Evolutionary conservation across 2,888 invertebrate genomes (phyloP).

Genomic region (Conus canariensis): DNA sequence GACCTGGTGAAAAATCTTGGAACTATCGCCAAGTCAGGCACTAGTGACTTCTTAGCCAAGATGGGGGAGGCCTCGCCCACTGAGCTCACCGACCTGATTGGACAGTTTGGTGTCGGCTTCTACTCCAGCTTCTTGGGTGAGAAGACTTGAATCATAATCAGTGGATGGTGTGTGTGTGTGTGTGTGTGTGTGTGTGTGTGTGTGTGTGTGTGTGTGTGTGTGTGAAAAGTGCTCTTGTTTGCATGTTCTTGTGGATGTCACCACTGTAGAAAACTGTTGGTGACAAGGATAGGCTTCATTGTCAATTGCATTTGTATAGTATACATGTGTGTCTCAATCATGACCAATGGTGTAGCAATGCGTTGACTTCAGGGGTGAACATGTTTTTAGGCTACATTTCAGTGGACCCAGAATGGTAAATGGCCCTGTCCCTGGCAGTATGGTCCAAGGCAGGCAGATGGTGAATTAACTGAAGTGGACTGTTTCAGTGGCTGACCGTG

Average conservation of each 20-base stretch:
- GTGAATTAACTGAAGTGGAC: too few relatives aligned
- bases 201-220: neutral
- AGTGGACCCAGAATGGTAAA: too few relatives aligned
- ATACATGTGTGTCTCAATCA: too few relatives aligned
- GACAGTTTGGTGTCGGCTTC: slow-evolving; percentile 99
- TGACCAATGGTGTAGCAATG: too few relatives aligned
- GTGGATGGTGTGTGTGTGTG: neutral
- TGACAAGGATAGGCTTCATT: too few relatives aligned
- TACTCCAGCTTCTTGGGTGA: slow-evolving; percentile 93
- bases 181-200: neutral
- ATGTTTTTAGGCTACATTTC: too few relatives aligned
- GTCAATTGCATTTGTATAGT: too few relatives aligned
- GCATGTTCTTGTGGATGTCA: too few relatives aligned
- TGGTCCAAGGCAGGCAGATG: neutral
- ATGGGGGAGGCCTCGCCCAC: slow-evolving; percentile 82
- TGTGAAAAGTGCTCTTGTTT: too few relatives aligned
- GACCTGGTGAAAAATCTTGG: slow-evolving; percentile 97
- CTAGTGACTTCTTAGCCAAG: slow-evolving; percentile 95
- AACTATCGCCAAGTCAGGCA: slow-evolving; percentile 98
- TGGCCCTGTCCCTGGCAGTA: neutral
- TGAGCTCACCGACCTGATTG: slow-evolving; percentile 98
- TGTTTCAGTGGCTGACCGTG: slow-evolving; percentile 90
- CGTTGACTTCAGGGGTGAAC: too few relatives aligned
- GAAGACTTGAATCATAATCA: slow-evolving; percentile 32
- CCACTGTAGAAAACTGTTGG: too few relatives aligned